Evolutionary conservation across 1,140 invertebrate genomes (phyloP), one percentile per base, ranked within the genome.

Genomic region (Drosophila fuyamai): DNA sequence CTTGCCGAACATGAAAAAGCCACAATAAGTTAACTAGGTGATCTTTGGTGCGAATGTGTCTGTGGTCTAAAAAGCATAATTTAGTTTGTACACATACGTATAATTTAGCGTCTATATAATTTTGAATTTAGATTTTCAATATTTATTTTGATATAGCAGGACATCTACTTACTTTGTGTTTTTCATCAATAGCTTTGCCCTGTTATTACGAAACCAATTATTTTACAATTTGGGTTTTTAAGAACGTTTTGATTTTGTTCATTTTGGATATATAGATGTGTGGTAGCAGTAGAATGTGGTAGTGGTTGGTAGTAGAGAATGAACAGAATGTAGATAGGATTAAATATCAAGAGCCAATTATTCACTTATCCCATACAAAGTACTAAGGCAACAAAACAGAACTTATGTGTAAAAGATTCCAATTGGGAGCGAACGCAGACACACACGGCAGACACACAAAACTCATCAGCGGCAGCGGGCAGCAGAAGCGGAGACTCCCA

Each of bases 161-260:
- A 74, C 67, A 73, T 62, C 74, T 80, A 92, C 90, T 92, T 92
- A 92, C 90, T 79, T 90, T 78, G 79, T 90, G 78, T 91, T 92
- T 92, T 56, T 92, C 90, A 74, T 92, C 90, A 72, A 88, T 79
- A 72, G 90, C 90, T 92, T 92, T 92, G 81, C 90, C 90, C 90
- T 92, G 90, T 91, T 84, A 79, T 88, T 81, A 57, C 62, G 74
- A 81, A 67, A 81, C 56, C 71, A 81, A 76, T 68, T 82, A 75
- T 66, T 48, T 70, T 75, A 57, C 43, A 55, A 57, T 80, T 84
- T 72, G 57, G 44, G 72, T 46, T 76, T 79, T 76, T 65, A 70
- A 57, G 40, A 32, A 35, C 6, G 35, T 35, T 78, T 75, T 54
- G 63, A 36, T 41, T 56, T 55, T 60, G 41, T 63, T 68, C 56